Percentiles rank a stretch among this genome's conserved stretches.
These are phyloP conservation scores for Aviceda subcristata DNA, from an alignment of 2,113 vertebrate genomes.

Conservation along the genomic window DNA sequence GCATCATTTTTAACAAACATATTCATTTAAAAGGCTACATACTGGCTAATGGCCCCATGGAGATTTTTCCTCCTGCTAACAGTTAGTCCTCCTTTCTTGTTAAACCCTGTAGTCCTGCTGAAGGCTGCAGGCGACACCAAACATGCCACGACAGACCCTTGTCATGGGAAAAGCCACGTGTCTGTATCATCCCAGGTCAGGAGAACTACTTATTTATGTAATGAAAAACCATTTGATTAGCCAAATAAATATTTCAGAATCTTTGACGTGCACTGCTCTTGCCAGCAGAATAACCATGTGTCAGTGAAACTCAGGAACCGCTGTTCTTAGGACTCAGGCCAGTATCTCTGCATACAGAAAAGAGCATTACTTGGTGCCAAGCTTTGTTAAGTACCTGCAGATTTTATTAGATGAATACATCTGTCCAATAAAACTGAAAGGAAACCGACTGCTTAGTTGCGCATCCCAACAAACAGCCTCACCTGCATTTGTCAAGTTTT, in stretches of 20 bases:
- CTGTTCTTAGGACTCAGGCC: background rate
- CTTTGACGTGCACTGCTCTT: background rate
- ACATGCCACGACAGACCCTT: background rate
- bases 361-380: background rate
- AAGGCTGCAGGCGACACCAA: background rate
- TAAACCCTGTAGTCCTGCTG: background rate
- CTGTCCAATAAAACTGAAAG: background rate
- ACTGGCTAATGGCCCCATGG: background rate
- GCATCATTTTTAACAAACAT: background rate
- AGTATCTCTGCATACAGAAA: background rate
- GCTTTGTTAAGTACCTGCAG: background rate
- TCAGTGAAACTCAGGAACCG: background rate
- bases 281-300: background rate
- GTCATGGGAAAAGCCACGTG: background rate
- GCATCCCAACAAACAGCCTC: background rate
- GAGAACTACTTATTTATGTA: background rate
- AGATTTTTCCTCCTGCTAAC: background rate
- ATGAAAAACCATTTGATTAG: background rate
- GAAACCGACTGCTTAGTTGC: background rate
- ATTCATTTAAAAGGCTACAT: background rate
- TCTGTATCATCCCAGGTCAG: background rate
- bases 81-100: background rate
- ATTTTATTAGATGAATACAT: background rate
- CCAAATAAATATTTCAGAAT: background rate
- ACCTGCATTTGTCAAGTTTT: background rate